These are phyloP conservation scores for Aphelenchoides fujianensis DNA, from an alignment of 1,140 invertebrate species.

Conservation along the genomic window DNA sequence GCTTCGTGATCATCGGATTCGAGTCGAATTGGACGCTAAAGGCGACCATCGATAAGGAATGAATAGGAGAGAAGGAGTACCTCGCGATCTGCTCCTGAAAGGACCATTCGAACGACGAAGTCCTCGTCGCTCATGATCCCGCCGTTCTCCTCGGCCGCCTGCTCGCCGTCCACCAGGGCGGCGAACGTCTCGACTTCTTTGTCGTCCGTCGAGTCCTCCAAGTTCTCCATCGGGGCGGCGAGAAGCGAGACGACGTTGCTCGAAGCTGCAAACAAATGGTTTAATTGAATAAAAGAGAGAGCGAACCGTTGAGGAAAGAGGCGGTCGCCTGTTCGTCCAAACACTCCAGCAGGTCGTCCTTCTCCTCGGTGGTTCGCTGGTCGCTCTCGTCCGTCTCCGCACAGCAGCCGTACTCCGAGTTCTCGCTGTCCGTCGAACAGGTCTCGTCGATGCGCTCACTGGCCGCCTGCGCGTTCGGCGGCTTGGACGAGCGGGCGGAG, in stretches of 20 bases:
- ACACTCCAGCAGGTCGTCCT: slow-evolving; percentile 8
- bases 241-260: slow-evolving; percentile 2
- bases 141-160: not conserved
- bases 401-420: slow-evolving; percentile 22
- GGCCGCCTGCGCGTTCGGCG: not conserved
- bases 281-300: not conserved
- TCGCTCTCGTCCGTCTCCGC: not conserved
- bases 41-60: not conserved
- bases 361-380: not conserved
- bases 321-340: slow-evolving; percentile 15
- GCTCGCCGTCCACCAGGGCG: not conserved
- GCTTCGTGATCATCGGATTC: slow-evolving; percentile 37
- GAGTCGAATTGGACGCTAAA: slow-evolving; percentile 38
- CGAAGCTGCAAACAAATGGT: not conserved
- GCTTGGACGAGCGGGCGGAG: not conserved
- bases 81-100: slow-evolving; percentile 38
- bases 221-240: not conserved
- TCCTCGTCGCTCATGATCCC: slow-evolving; percentile 26
- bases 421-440: not conserved
- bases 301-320: slow-evolving; percentile 4
- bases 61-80: not conserved
- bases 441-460: slow-evolving; percentile 7
- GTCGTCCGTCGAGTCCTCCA: not conserved
- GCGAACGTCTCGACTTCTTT: not conserved
- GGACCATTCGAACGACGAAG: slow-evolving; percentile 36